Conservation (phyloP, 2,888 invertebrate species). For the Sphinx pinastri region DNA sequence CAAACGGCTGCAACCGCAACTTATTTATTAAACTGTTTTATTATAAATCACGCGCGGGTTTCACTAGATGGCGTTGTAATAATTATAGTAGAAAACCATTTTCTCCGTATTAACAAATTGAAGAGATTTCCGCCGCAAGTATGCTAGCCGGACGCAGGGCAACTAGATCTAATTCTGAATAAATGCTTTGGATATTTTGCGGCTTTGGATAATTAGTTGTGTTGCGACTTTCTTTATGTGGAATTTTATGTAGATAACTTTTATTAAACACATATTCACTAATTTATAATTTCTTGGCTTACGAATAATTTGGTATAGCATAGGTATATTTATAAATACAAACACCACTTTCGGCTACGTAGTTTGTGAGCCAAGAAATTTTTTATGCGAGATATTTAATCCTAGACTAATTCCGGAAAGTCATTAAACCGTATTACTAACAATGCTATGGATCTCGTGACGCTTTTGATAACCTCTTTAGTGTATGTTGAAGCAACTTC, state of each 20-base stretch:
- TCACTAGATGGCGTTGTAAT: slow-evolving; percentile 23
- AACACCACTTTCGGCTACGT: no score
- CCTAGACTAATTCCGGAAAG: no score
- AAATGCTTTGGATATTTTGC: slow-evolving; percentile 10
- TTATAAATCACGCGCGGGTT: slow-evolving; percentile 12
- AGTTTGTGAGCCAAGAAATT: no score
- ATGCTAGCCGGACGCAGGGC: slow-evolving; percentile 19
- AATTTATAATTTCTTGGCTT: neutral
- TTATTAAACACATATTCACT: neutral
- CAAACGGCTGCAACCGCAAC: neutral
- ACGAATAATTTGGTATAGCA: neutral
- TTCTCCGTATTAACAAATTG: slow-evolving; percentile 24
- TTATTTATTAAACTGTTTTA: slow-evolving; percentile 12
- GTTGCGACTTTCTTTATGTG: neutral
- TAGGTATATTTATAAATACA: neutral
- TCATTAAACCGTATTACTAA: no score
- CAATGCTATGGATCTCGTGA: no score
- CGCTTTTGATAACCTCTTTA: no score
- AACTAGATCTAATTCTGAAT: slow-evolving; percentile 12
- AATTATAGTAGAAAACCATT: slow-evolving; percentile 20
- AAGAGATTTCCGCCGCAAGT: slow-evolving; percentile 18
- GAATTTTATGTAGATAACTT: neutral
- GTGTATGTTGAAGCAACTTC: no score
- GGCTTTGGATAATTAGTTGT: slow-evolving; percentile 12
- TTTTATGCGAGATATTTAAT: no score